Conservation (phyloP, 2,888 invertebrate genomes). For the Actias luna region DNA sequence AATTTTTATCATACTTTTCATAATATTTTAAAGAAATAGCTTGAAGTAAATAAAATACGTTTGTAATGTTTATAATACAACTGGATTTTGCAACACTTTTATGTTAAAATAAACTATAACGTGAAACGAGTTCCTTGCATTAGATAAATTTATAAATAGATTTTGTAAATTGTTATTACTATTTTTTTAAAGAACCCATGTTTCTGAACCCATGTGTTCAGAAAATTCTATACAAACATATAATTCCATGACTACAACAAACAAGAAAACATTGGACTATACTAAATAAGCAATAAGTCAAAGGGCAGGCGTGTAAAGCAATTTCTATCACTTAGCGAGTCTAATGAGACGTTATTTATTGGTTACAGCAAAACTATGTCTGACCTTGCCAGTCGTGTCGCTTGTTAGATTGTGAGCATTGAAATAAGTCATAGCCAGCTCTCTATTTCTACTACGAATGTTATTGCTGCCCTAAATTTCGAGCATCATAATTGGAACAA, state of each 20-base stretch:
- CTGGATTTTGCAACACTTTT: too few relatives aligned
- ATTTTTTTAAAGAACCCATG: too few relatives aligned
- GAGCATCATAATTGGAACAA: slow-evolving; percentile 45
- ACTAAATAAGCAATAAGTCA: slow-evolving; percentile 11
- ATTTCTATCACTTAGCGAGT: slow-evolving; percentile 54
- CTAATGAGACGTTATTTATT: slow-evolving; percentile 59
- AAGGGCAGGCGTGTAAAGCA: slow-evolving; percentile 38
- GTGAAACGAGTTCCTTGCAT: too few relatives aligned
- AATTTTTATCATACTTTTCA: too few relatives aligned
- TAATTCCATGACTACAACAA: neutral
- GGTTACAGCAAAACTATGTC: slow-evolving; percentile 51
- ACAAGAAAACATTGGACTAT: neutral
- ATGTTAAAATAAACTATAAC: too few relatives aligned
- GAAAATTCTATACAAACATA: neutral
- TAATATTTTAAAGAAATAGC: too few relatives aligned
- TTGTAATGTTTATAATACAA: too few relatives aligned
- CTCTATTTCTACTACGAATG: slow-evolving; percentile 44
- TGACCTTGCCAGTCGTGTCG: slow-evolving; percentile 70
- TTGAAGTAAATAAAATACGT: too few relatives aligned
- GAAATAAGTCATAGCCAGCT: slow-evolving; percentile 53
- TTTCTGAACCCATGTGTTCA: too few relatives aligned
- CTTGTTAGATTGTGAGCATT: slow-evolving; percentile 44
- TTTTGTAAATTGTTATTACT: too few relatives aligned
- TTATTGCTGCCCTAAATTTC: slow-evolving; percentile 45
- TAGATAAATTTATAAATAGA: too few relatives aligned